Evolutionary conservation across 2,113 vertebrate species (phyloP), one percentile per base, ranked within the genome.

Genomic region (Sceloporus undulatus): DNA sequence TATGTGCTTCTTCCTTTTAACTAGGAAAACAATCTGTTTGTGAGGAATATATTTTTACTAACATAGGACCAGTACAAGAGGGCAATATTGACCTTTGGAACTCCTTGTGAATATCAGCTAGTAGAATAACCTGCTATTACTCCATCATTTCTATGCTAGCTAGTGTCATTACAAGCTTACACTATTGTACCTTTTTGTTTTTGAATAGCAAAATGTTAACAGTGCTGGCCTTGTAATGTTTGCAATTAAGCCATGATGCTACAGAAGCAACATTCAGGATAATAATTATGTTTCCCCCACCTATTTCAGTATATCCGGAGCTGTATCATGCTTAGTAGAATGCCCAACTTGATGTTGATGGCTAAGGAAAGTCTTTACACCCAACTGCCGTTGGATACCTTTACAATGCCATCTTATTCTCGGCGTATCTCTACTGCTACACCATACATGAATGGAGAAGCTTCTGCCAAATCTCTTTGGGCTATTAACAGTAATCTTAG

Each of bases 261-360:
- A 73, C 78, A 79, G 27, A 70, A 85, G 2, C 71, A 68, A 9
- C 0, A 23, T 81, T 19, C 1, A 29, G 76, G 42, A 40, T 81
- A 91, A 87, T 42, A 9, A 83, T 14, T 5, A 0, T 68, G 27
- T 25, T 38, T 34, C 9, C 1, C 87, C 87, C 79, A 62, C 88
- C 65, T 93, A 68, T 89, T 95, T 90, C 95, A 99, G 98, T 99
- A 99, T 85, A 98, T 99, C 86, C 97, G 99, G 95, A 99, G 99
- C 95, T 99, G 98, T 94, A 99, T 99, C 94, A 99, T 99, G 98
- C 97, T 99, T 79, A 97, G 97, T 79, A 98, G 99, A 93, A 97
- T 99, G 98, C 99, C 98, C 66, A 99, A 99, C 95, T 96, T 99
- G 95, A 99, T 99, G 99, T 95, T 99, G 83, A 99, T 99, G 98